These are phyloP conservation scores for Carettochelys insculpta DNA, from an alignment of 2,113 vertebrate genomes.

Conservation along the genomic window DNA sequence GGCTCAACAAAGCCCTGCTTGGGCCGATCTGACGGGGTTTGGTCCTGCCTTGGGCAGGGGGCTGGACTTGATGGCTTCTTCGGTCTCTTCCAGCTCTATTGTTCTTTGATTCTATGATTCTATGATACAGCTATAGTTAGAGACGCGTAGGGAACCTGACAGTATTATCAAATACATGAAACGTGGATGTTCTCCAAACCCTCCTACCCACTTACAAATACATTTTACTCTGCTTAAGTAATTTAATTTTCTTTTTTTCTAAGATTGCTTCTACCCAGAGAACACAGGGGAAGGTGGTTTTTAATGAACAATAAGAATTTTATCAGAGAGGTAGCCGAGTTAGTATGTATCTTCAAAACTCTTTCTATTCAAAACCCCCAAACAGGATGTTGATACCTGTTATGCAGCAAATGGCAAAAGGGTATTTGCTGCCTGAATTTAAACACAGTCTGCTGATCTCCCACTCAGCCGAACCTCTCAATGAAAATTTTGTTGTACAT, in stretches of 20 bases:
- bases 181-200: neutral
- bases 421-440: slow-evolving; percentile 20
- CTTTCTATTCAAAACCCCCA: neutral
- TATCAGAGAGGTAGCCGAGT: no score
- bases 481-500: slow-evolving; percentile 3
- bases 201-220: neutral
- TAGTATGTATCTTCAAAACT: neutral
- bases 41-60: no score
- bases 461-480: neutral
- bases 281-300: neutral
- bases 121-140: neutral
- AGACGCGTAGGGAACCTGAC: neutral
- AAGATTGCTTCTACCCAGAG: neutral
- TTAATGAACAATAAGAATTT: neutral
- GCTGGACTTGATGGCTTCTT: no score
- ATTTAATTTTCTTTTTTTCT: slow-evolving; percentile 1
- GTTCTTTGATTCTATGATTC: no score
- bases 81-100: no score
- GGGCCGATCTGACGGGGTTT: no score
- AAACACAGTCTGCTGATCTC: neutral
- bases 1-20: no score
- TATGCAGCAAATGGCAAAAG: neutral
- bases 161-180: slow-evolving; percentile 13
- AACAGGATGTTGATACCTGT: neutral
- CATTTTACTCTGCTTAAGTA: neutral